A percentile compares a stretch with the other conserved stretches of the same genome.
Conservation (phyloP, 1,140 invertebrate species). For the Samia ricini region DNA sequence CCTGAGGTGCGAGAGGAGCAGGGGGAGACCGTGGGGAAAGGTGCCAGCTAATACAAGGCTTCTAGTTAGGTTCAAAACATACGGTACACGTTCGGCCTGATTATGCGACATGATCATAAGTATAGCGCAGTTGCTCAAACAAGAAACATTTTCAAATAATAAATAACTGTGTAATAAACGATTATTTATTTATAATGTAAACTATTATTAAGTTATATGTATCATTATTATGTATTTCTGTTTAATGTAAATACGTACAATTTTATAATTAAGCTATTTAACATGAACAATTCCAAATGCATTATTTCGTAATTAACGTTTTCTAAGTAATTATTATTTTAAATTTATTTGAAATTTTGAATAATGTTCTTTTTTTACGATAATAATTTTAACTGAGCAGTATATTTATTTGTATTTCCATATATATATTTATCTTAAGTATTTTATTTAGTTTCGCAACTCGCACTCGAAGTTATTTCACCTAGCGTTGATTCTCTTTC, state of each 20-base stretch:
- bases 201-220: background rate
- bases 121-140: too few relatives aligned
- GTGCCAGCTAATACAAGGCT: conserved; percentile 68
- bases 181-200: background rate
- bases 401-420: too few relatives aligned
- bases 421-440: too few relatives aligned
- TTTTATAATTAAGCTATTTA: background rate
- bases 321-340: background rate
- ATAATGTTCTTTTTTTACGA: too few relatives aligned
- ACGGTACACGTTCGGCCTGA: background rate
- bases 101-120: background rate
- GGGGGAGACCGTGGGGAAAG: conserved; percentile 33
- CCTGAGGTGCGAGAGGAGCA: conserved; percentile 23
- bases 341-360: too few relatives aligned
- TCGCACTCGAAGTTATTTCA: too few relatives aligned
- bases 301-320: background rate
- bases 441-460: too few relatives aligned
- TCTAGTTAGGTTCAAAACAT: conserved; percentile 11
- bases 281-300: background rate
- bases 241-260: background rate
- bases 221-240: background rate
- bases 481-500: too few relatives aligned
- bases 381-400: too few relatives aligned
- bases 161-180: background rate
- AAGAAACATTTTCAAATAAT: background rate